Percentiles rank a stretch among this genome's conserved stretches.
These are phyloP conservation scores for Drosophila ironensis DNA, from an alignment of 1,140 invertebrate genomes.

Conservation along the genomic window DNA sequence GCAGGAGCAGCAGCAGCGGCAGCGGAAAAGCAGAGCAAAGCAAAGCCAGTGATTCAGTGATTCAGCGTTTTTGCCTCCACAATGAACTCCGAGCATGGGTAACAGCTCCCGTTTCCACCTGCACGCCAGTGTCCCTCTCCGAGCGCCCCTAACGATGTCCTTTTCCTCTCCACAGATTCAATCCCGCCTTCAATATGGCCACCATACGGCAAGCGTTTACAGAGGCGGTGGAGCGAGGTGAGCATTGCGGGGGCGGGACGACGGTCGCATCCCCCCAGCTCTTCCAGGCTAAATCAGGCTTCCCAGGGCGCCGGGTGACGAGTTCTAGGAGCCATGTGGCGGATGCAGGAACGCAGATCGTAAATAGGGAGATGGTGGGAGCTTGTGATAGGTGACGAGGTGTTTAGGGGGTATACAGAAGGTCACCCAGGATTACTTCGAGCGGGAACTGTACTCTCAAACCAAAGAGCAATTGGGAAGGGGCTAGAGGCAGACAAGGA, in stretches of 20 bases:
- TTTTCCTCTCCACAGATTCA: constrained; percentile 87
- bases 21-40: constrained; percentile 16
- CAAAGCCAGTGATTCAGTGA: constrained; percentile 35
- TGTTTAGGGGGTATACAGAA: too few species aligned
- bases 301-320: too few species aligned
- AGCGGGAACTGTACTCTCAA: too few species aligned
- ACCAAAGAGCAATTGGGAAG: too few species aligned
- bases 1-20: constrained; percentile 4
- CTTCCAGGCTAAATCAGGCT: too few species aligned
- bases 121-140: neutral
- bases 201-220: constrained; percentile 96
- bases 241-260: neutral
- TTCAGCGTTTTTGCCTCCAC: constrained; percentile 61
- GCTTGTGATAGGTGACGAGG: too few species aligned
- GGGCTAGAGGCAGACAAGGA: too few species aligned
- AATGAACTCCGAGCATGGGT: constrained; percentile 82
- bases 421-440: too few species aligned
- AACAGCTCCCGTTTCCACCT: constrained; percentile 9
- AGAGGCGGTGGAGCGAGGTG: constrained; percentile 95
- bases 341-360: too few species aligned
- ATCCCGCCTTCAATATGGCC: constrained; percentile 94
- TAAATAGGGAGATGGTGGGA: too few species aligned
- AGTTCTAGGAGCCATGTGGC: too few species aligned
- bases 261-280: too few species aligned
- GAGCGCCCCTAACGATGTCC: neutral